Conservation (phyloP, 2,113 vertebrate genomes). For the Mormyrus lacerda region DNA sequence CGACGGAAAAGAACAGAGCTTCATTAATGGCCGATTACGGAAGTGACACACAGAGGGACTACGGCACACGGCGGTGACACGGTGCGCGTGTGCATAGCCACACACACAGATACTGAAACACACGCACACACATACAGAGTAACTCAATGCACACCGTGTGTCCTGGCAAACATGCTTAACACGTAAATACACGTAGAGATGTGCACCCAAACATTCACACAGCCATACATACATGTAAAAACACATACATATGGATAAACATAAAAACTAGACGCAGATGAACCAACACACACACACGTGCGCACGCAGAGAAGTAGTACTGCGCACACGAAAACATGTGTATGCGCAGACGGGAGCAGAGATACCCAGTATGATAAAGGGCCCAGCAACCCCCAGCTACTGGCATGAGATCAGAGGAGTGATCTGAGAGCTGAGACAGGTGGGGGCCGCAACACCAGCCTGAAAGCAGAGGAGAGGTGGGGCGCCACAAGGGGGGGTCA, state of each 20-base stretch:
- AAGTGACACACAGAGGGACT: neutral
- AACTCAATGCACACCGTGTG: neutral
- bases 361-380: neutral
- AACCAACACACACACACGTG: neutral
- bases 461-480: neutral
- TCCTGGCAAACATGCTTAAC: neutral
- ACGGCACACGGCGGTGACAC: neutral
- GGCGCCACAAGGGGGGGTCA: neutral
- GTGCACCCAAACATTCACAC: neutral
- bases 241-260: neutral
- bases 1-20: conserved; percentile 71
- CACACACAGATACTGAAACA: neutral
- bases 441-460: neutral
- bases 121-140: neutral
- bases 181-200: neutral
- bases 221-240: neutral
- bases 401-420: conserved; percentile 13
- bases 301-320: neutral
- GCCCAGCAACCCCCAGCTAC: neutral
- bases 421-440: neutral
- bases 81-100: neutral
- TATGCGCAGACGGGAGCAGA: neutral
- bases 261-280: neutral
- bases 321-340: neutral
- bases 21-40: conserved; percentile 43